Evolutionary conservation across 64 coral and sea anemone genomes (phyloP).

Genomic region (Trachythela sp.): DNA sequence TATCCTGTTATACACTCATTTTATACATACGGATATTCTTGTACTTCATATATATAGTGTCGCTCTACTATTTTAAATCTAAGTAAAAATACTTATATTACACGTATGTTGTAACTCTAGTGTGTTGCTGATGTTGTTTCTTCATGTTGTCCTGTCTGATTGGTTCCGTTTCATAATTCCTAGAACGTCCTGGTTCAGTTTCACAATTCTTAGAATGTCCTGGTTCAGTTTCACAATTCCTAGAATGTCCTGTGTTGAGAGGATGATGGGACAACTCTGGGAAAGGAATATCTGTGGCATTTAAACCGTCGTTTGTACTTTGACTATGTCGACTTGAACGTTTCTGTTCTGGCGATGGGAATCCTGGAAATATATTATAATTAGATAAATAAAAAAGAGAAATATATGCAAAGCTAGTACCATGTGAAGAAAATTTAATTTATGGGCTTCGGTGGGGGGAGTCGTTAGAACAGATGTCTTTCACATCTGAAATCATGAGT

Average conservation of each 20-base stretch:
- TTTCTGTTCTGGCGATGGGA: background rate
- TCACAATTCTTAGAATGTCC: background rate
- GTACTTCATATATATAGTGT: background rate
- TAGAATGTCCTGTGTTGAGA: background rate
- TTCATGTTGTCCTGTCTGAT: background rate
- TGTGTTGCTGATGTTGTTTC: background rate
- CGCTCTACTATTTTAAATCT: background rate
- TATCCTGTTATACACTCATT: too few relatives aligned
- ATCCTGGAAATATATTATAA: background rate
- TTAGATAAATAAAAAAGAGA: background rate
- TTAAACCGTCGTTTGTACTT: background rate
- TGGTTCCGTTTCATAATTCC: background rate
- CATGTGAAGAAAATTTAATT: too few relatives aligned
- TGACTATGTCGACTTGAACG: background rate
- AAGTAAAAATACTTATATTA: background rate
- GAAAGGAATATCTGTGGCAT: background rate
- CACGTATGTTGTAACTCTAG: slow-evolving; percentile 12
- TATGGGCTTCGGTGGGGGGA: too few relatives aligned
- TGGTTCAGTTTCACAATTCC: background rate
- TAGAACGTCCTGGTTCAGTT: background rate
- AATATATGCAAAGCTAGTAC: background rate
- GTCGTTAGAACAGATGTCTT: too few relatives aligned
- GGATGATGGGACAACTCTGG: slow-evolving; percentile 8
- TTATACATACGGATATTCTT: background rate
- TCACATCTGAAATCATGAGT: too few relatives aligned